phyloP scores from a whole-genome alignment of 2,113 vertebrate species.

The Calyptomena viridis region DNA sequence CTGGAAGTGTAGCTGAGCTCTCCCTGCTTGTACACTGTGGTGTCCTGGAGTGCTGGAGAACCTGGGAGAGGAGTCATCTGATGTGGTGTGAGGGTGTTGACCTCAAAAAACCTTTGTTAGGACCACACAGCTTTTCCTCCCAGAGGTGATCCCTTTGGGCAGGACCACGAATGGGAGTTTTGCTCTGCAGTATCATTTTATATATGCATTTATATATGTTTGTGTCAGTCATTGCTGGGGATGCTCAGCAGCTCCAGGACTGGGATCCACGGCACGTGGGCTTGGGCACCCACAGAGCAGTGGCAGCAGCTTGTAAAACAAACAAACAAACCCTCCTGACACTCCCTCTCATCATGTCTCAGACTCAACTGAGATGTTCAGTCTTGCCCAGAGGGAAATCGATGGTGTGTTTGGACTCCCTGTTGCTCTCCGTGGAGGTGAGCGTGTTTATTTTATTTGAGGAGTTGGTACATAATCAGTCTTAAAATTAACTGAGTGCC shows the following conservation, averaged over 20 bases:
- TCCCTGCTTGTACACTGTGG: not conserved
- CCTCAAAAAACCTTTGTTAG: not conserved
- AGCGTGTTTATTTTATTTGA: slow-evolving; percentile 55
- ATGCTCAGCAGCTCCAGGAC: not conserved
- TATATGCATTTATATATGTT: not conserved
- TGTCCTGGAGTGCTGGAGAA: not conserved
- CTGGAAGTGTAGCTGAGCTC: not conserved
- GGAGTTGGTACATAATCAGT: slow-evolving; percentile 52
- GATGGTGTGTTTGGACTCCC: slow-evolving; percentile 42
- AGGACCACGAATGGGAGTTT: not conserved
- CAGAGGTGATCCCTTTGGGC: rapidly evolving
- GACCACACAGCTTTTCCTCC: not conserved
- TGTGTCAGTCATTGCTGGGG: not conserved
- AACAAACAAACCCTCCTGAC: not conserved
- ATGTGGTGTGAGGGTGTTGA: not conserved
- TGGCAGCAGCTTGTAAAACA: not conserved
- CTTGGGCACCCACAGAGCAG: not conserved
- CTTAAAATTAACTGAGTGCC: slow-evolving; percentile 62
- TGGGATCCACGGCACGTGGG: not conserved
- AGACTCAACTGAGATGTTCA: not conserved
- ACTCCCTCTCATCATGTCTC: rapidly evolving
- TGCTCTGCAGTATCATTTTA: not conserved
- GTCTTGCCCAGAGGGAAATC: slow-evolving; percentile 17
- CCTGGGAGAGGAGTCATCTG: not conserved
- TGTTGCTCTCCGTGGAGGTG: not conserved